Base-by-base conservation (phyloP, 2,797 vertebrate genomes). In the Prunella strophiata region DNA sequence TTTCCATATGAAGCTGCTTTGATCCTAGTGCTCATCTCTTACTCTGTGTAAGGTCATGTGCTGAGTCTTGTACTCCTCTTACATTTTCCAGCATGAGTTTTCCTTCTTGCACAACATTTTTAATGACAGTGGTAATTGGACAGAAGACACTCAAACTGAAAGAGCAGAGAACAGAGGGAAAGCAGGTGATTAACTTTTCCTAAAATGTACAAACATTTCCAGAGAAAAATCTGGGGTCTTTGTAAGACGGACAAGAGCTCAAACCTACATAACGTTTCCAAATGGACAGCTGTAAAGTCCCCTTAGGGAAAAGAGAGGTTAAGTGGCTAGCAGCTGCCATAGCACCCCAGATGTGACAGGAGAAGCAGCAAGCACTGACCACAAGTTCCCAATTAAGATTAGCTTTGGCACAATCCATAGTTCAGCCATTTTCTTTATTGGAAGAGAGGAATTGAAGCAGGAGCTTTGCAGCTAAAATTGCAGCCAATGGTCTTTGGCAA, bases 11-110 rank as follows among this genome's bases (percentile, higher is more conserved):
- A 42, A 85, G 83, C 13, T 40, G 5, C 6, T 7, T 7, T 43
- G 19, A 43, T 52, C 11, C 11, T 38, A 10, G 18, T 23, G 36
- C 10, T 55, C 38, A 11, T 40, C 11, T 76, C 22, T 65, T 27
- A 36, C 11, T 59, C 23, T 0, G 0, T 16, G 7, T 43, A 74
- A 63, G 30, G 11, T 54, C 20, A 20, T 3, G 1, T 2, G 1
- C 1, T 3, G 20, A 62, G 36, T 22, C 20, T 38, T 66, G 14
- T 50, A 32, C 21, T 77, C 36, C 25, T 73, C 42, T 54, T 17
- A 16, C 2, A 2, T 73, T 92, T 62, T 83, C 61, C 48, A 89
- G 42, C 21, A 21, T 27, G 15, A 32, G 29, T 14, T 67, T 80
- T 88, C 40, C 19, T 85, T 34, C 42, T 63, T 67, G 34, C 0